Base-by-base conservation (phyloP, 2,113 vertebrate genomes). In the Sylvilagus bachmani region DNA sequence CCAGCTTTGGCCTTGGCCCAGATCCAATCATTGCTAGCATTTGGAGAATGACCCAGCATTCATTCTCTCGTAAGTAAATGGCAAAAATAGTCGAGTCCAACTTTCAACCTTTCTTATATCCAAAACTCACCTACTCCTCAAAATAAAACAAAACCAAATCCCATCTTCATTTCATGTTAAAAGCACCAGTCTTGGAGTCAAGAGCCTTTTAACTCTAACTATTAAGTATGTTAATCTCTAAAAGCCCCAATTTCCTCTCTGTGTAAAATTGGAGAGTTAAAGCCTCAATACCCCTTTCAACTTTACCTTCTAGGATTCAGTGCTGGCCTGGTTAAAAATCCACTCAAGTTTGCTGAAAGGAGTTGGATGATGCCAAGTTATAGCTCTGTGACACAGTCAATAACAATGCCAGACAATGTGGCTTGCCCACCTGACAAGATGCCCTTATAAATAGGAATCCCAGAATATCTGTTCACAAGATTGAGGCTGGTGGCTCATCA, bases 381-480 rank as follows among this genome's bases (percentile, higher is more conserved):
- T 96, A 89, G 78, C 25, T 62, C 74, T 16, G 5, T 83, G 66
- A 82, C 85, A 92, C 6, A 16, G 22, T 83, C 79, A 91, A 69
- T 33, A 80, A 80, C 61, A 85, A 74, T 19, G 36, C 55, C 61
- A 75, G 92, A 86, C 90, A 91, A 79, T 12, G 6, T 44, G 80
- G 38, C 87, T 61, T 69, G 31, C 51, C 90, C 94, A 94, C 10
- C 44, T 93, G 90, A 86, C 7, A 70, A 71, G 75, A 53, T 58
- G 16, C 70, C 24, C 29, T 85, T 95, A 95, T 93, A 97, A 95
- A 95, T 86, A 96, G 94, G 67, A 89, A 94, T 89, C 90, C 66
- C 51, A 97, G 90, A 97, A 93, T 95, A 97, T 93, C 90, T 91
- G 21, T 77, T 93, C 92, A 84, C 75, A 82, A 66, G 80, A 97